Percentiles rank a stretch among this genome's conserved stretches.
Evolutionary conservation across 2,113 vertebrate genomes (phyloP).

Genomic region (Paramisgurnus dabryanus): DNA sequence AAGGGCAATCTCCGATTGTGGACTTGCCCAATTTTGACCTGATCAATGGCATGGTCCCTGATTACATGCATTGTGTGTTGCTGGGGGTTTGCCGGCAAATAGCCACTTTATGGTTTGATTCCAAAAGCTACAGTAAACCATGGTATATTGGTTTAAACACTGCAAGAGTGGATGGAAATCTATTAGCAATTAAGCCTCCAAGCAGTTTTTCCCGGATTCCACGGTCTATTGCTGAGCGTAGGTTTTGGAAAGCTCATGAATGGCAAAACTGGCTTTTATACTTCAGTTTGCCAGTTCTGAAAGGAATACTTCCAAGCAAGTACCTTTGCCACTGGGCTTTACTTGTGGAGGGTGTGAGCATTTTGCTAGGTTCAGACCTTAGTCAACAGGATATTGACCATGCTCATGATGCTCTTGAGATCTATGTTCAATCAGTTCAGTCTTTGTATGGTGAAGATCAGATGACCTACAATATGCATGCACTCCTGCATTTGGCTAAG

Average conservation of each 20-base stretch:
- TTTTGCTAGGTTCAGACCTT: slow-evolving; percentile 46
- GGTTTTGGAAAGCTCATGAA: slow-evolving; percentile 49
- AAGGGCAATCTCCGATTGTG: slow-evolving; percentile 33
- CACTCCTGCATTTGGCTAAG: slow-evolving; percentile 40
- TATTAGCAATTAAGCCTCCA: slow-evolving; percentile 44
- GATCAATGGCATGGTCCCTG: slow-evolving; percentile 45
- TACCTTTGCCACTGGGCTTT: slow-evolving; percentile 50
- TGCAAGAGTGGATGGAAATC: slow-evolving; percentile 41
- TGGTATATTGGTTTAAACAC: slow-evolving; percentile 44
- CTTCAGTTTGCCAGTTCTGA: slow-evolving; percentile 47
- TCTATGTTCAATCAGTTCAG: slow-evolving; percentile 33
- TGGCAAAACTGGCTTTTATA: slow-evolving; percentile 50
- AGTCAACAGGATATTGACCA: slow-evolving; percentile 27
- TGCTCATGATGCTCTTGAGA: slow-evolving; percentile 37
- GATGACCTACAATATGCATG: slow-evolving; percentile 46
- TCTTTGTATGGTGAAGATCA: slow-evolving; percentile 44
- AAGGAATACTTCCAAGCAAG: slow-evolving; percentile 43
- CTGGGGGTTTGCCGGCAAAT: slow-evolving; percentile 31
- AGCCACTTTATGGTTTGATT: slow-evolving; percentile 43
- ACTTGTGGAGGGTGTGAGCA: slow-evolving; percentile 43
- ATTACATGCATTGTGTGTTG: slow-evolving; percentile 49
- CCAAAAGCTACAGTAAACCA: slow-evolving; percentile 23
- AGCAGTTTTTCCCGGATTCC: slow-evolving; percentile 32
- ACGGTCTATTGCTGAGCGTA: slow-evolving; percentile 27
- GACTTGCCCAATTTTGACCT: slow-evolving; percentile 46